These are phyloP conservation scores for Phalacrocorax pelagicus DNA, from an alignment of 2,113 vertebrate species.

Conservation along the genomic window DNA sequence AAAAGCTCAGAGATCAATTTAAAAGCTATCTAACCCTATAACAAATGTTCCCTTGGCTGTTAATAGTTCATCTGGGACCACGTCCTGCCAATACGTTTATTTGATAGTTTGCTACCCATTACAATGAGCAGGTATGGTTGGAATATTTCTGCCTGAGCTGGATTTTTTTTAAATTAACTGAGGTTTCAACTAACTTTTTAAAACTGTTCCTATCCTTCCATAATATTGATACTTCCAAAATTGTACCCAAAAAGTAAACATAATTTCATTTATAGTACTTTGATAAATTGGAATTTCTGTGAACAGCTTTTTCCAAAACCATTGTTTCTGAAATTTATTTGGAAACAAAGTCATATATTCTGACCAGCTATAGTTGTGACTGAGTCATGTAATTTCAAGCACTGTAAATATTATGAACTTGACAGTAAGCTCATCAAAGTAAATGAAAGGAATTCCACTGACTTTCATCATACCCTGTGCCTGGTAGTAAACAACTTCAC, in stretches of 20 bases:
- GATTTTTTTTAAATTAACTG: background rate
- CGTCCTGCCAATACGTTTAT: background rate
- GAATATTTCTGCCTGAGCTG: background rate
- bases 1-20: conserved; percentile 3
- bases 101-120: background rate
- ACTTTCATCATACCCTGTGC: background rate
- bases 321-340: background rate
- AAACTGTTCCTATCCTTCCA: background rate
- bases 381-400: background rate
- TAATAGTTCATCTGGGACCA: background rate
- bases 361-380: background rate
- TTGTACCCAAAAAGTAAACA: background rate
- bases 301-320: background rate
- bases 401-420: background rate
- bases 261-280: background rate
- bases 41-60: background rate
- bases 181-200: background rate
- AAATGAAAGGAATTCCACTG: background rate
- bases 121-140: background rate
- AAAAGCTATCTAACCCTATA: background rate
- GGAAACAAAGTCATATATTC: background rate
- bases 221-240: background rate
- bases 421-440: background rate
- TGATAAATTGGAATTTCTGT: background rate
- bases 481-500: background rate